Conservation (phyloP, 2,113 vertebrate species). For the Corvus cornix region DNA sequence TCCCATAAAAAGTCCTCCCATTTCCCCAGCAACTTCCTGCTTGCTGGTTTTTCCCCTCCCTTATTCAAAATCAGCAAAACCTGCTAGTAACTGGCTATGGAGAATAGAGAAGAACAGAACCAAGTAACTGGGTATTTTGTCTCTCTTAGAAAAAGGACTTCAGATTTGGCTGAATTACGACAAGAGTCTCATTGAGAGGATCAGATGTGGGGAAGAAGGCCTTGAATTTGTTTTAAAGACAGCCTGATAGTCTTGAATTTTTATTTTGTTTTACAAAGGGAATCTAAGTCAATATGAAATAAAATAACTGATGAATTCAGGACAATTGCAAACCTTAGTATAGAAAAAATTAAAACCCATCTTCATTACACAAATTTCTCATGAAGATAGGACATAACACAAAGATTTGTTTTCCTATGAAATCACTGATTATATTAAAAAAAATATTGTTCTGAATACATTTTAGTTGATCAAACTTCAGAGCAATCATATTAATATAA, state of each 20-base stretch:
- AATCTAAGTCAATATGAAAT: background rate
- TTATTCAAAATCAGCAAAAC: background rate
- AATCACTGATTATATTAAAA: background rate
- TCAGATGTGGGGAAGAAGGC: background rate
- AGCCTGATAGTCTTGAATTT: background rate
- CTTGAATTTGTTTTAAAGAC: background rate
- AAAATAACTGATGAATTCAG: background rate
- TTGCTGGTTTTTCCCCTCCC: background rate
- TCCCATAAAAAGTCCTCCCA: background rate
- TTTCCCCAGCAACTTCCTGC: background rate
- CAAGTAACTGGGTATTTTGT: background rate
- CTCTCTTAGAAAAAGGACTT: background rate
- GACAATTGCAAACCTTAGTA: background rate
- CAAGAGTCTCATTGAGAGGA: background rate
- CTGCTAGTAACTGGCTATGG: background rate
- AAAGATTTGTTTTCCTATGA: background rate
- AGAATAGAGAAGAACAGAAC: background rate
- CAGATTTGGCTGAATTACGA: background rate
- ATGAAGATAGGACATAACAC: background rate
- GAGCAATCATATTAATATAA: background rate
- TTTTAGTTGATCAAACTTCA: background rate
- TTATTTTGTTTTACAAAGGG: background rate
- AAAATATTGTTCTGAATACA: background rate
- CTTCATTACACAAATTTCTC: background rate
- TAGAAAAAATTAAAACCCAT: background rate